Conservation (phyloP, 2,797 vertebrate genomes). For the Pseudocheirus occidentalis region DNA sequence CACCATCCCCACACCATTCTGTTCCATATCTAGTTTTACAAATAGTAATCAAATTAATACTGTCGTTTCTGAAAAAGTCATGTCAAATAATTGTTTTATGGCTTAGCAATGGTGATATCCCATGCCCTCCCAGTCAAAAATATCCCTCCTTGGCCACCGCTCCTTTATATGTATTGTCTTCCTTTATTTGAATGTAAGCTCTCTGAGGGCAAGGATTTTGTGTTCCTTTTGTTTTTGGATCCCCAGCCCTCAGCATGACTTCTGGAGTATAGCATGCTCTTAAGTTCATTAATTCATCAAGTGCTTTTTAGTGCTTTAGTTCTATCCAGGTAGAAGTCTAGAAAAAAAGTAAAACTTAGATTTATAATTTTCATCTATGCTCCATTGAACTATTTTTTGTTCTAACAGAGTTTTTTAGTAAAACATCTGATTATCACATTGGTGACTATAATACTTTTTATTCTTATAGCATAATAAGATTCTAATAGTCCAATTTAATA, state of each 20-base stretch:
- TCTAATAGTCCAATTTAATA: not conserved
- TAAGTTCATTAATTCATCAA: not conserved
- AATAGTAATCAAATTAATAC: not conserved
- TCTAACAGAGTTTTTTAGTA: not conserved
- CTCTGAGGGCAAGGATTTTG: not conserved
- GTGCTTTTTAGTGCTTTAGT: not conserved
- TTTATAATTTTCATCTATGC: not conserved
- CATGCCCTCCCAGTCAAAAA: not conserved
- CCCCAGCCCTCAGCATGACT: not conserved
- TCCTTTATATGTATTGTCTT: not conserved
- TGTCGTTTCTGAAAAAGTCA: not conserved
- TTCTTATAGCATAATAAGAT: not conserved
- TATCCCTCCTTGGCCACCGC: not conserved
- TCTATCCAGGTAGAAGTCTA: not conserved
- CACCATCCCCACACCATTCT: not conserved
- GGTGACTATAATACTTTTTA: not conserved
- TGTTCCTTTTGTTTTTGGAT: not conserved
- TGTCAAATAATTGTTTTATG: not conserved
- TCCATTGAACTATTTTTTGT: not conserved
- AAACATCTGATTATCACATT: slow-evolving; percentile 19
- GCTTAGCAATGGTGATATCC: not conserved
- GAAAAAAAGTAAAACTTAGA: not conserved
- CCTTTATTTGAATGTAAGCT: not conserved
- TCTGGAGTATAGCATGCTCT: not conserved
- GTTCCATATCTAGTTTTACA: not conserved